A percentile compares a stretch with the other conserved stretches of the same genome.
Evolutionary conservation across 2,113 vertebrate genomes (phyloP).

Genomic region (Noturus placidus): DNA sequence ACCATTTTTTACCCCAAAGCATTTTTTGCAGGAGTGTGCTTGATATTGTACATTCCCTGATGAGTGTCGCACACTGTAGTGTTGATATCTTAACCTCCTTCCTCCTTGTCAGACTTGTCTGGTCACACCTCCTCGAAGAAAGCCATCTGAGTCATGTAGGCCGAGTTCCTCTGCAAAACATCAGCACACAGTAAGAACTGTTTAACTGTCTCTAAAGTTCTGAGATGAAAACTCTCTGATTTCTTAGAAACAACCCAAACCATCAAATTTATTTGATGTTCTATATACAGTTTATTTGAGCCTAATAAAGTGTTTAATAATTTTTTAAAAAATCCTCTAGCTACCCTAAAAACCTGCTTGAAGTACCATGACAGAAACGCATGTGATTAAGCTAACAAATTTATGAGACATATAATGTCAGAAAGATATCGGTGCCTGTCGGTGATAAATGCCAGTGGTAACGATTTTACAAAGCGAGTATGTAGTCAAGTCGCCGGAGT

Average conservation of each 20-base stretch:
- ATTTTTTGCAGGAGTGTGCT: constrained; percentile 18
- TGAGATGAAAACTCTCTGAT: neutral
- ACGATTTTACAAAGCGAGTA: too few relatives aligned
- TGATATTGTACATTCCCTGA: constrained; percentile 38
- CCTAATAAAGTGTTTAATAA: too few relatives aligned
- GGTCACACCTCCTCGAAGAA: constrained; percentile 78
- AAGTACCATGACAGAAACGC: too few relatives aligned
- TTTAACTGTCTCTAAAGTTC: neutral
- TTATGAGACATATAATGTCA: too few relatives aligned
- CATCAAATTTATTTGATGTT: neutral
- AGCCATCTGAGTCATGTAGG: constrained; percentile 78
- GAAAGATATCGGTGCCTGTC: too few relatives aligned
- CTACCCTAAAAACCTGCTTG: too few relatives aligned
- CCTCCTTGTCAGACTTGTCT: constrained; percentile 7
- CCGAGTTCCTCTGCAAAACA: constrained; percentile 75
- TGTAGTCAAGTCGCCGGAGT: too few relatives aligned
- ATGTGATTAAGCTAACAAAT: too few relatives aligned
- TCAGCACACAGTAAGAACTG: neutral
- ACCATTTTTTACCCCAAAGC: constrained; percentile 14
- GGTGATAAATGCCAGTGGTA: too few relatives aligned
- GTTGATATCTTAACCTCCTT: constrained; percentile 28
- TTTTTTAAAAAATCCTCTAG: too few relatives aligned
- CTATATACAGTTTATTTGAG: too few relatives aligned
- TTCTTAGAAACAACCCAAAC: neutral
- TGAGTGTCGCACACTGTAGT: constrained; percentile 20